Evolutionary conservation across 2,113 vertebrate genomes (phyloP).

Genomic region (Vidua macroura): DNA sequence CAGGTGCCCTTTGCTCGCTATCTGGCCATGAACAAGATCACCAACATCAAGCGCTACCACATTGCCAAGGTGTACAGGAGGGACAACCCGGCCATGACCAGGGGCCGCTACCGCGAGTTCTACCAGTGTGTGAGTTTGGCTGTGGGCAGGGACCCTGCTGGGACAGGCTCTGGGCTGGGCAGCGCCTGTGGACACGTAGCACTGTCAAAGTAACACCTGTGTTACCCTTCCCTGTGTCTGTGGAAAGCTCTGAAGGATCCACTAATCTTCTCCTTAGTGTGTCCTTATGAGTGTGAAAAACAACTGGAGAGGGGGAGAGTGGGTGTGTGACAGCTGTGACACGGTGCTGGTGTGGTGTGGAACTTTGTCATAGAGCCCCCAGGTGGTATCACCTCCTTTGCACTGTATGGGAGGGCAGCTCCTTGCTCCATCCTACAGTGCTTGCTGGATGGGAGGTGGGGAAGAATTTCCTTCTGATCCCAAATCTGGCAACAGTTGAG

Average conservation of each 20-base stretch:
- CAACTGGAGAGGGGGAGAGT: not conserved
- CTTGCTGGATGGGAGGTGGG: not conserved
- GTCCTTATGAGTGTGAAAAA: not conserved
- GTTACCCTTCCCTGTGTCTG: not conserved
- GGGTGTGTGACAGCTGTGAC: not conserved
- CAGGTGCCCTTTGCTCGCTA: constrained; percentile 97
- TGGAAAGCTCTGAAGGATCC: not conserved
- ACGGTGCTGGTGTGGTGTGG: accelerated
- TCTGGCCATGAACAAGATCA: constrained; percentile 96
- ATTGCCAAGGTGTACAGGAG: constrained; percentile 95
- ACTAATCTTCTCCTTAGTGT: accelerated
- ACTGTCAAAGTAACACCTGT: accelerated
- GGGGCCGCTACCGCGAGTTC: constrained; percentile 93
- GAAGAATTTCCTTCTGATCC: not conserved
- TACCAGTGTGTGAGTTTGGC: constrained; percentile 92
- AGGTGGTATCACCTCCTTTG: not conserved
- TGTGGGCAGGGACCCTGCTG: not conserved
- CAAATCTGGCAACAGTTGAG: not conserved
- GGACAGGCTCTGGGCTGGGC: not conserved
- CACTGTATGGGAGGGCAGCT: not conserved
- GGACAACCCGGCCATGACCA: constrained; percentile 93
- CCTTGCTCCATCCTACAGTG: not conserved
- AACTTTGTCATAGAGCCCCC: not conserved
- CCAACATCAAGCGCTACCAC: constrained; percentile 96
- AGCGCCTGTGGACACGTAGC: accelerated